Conservation (phyloP, 2,888 invertebrate genomes). For the Calephelis perditalis region DNA sequence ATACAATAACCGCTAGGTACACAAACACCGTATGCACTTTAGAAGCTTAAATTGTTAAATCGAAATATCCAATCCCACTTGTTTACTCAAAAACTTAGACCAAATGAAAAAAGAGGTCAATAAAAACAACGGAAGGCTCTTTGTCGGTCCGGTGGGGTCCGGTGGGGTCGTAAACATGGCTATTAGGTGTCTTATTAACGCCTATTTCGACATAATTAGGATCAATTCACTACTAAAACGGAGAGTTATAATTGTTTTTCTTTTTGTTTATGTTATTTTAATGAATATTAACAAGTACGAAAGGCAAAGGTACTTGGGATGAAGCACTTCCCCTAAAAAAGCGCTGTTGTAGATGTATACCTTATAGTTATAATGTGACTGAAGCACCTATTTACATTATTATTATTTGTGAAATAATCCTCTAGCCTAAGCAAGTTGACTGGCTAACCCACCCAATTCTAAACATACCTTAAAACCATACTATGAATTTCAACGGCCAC, state of each 20-base stretch:
- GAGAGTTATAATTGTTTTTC: conserved; percentile 63
- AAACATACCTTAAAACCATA: too few species aligned
- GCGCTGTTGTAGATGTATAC: neutral
- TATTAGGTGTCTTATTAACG: conserved; percentile 75
- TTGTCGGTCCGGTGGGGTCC: conserved; percentile 59
- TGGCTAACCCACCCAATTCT: too few species aligned
- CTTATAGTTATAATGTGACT: neutral
- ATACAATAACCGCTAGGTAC: neutral
- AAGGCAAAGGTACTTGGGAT: neutral
- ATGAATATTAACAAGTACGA: conserved; percentile 25
- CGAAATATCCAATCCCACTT: conserved; percentile 39
- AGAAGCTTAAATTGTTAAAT: conserved; percentile 50
- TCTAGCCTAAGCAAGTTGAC: too few species aligned
- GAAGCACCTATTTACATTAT: too few species aligned
- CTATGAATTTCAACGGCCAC: too few species aligned
- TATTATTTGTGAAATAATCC: too few species aligned
- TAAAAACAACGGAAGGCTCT: conserved; percentile 67
- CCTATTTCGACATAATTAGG: conserved; percentile 77
- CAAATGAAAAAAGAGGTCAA: conserved; percentile 54
- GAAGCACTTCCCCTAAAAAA: neutral
- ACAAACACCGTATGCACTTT: conserved; percentile 21
- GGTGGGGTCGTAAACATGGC: conserved; percentile 59
- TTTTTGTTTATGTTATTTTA: conserved; percentile 43
- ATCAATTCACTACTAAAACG: conserved; percentile 57
- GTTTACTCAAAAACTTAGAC: conserved; percentile 71